These are phyloP conservation scores for Rhynchonycteris naso DNA, from an alignment of 2,797 vertebrate genomes.

Conservation along the genomic window DNA sequence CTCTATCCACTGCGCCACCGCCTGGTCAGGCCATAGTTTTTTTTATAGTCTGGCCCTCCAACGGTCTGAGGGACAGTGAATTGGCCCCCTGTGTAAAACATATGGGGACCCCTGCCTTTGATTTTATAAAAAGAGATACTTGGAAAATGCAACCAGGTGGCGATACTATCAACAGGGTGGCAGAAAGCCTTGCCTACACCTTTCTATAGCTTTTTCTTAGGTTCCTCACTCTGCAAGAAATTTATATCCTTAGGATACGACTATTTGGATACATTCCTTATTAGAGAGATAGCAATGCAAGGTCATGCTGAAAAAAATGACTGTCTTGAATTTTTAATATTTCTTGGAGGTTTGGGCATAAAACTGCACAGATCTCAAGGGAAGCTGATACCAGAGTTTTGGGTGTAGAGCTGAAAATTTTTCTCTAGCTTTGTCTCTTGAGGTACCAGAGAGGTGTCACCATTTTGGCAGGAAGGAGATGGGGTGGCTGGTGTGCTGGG, in stretches of 20 bases:
- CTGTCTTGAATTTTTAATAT: not conserved
- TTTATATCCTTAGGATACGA: not conserved
- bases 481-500: not conserved
- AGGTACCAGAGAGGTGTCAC: not conserved
- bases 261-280: slow-evolving; percentile 27
- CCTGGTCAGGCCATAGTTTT: too few relatives aligned
- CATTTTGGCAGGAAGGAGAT: not conserved
- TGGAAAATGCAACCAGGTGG: not conserved
- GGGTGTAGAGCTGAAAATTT: not conserved
- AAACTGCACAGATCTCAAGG: not conserved
- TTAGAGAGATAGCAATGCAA: not conserved
- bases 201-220: not conserved
- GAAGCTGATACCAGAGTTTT: not conserved
- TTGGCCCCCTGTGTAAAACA: too few relatives aligned
- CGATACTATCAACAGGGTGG: not conserved
- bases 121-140: not conserved
- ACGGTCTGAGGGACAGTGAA: too few relatives aligned
- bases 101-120: too few relatives aligned
- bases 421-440: not conserved
- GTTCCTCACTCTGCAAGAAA: slow-evolving; percentile 9
- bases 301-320: not conserved
- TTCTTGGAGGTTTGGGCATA: not conserved
- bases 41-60: too few relatives aligned
- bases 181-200: not conserved
- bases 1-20: too few relatives aligned